phyloP scores from a whole-genome alignment of 2,888 invertebrate genomes.

The Baronia brevicornis region DNA sequence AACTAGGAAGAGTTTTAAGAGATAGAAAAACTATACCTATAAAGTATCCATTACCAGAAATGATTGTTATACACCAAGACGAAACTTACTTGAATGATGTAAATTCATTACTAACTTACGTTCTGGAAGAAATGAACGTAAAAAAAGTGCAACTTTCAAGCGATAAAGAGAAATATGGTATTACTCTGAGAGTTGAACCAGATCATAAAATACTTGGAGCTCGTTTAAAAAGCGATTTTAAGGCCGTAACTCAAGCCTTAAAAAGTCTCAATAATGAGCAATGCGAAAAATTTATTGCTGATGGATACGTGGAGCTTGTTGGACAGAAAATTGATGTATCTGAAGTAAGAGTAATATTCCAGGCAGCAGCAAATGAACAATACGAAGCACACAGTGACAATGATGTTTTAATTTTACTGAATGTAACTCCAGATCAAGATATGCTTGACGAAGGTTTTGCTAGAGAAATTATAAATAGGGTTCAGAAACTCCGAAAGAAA shows the following conservation, averaged over 20 bases:
- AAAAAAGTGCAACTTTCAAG: conserved; percentile 87
- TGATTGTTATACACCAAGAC: conserved; percentile 95
- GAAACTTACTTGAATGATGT: conserved; percentile 85
- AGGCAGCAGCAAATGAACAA: conserved; percentile 79
- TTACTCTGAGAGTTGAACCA: conserved; percentile 93
- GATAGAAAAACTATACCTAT: conserved; percentile 95
- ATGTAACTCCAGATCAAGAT: conserved; percentile 90
- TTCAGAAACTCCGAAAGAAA: conserved; percentile 97
- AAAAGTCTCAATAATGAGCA: conserved; percentile 85
- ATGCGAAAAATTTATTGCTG: conserved; percentile 82
- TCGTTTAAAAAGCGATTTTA: conserved; percentile 92
- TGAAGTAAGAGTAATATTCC: conserved; percentile 90
- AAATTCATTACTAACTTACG: conserved; percentile 86
- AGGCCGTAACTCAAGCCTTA: conserved; percentile 87
- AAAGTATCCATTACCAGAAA: conserved; percentile 96
- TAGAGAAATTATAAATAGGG: conserved; percentile 95
- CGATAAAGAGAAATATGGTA: conserved; percentile 94
- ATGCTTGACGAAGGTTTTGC: conserved; percentile 96
- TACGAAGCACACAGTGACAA: conserved; percentile 95
- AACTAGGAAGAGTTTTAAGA: conserved; percentile 92
- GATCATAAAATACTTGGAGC: conserved; percentile 94
- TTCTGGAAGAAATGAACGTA: conserved; percentile 95
- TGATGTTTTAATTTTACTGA: conserved; percentile 91
- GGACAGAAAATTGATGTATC: conserved; percentile 86
- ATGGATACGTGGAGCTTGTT: conserved; percentile 82